Conservation (phyloP, 2,113 vertebrate genomes). For the Nothoprocta perdicaria region DNA sequence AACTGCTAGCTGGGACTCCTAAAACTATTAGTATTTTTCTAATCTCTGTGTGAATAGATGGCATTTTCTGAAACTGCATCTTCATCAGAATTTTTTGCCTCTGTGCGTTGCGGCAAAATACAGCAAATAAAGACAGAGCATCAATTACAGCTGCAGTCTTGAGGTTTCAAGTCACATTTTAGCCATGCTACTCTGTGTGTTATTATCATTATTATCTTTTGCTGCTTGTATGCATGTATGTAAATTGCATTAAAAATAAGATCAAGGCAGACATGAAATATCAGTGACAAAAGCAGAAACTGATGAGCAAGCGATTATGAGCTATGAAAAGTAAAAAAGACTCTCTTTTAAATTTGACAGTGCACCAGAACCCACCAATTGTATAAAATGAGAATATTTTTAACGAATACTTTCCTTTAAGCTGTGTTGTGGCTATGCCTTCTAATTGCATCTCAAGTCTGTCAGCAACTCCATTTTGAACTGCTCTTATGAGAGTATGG, state of each 20-base stretch:
- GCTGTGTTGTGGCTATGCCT: background rate
- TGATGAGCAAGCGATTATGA: conserved; percentile 23
- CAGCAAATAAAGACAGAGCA: background rate
- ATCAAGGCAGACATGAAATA: conserved; percentile 26
- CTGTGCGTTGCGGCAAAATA: background rate
- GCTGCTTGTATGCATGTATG: background rate
- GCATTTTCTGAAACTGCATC: background rate
- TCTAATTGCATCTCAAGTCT: background rate
- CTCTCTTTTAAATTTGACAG: conserved; percentile 10
- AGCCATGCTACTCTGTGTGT: background rate
- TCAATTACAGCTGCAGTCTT: background rate
- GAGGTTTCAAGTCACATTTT: background rate
- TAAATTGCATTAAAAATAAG: conserved; percentile 50
- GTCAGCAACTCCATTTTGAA: background rate
- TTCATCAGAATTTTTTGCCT: conserved; percentile 19
- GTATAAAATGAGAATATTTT: background rate
- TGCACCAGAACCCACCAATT: background rate
- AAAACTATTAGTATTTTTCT: background rate
- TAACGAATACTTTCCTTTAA: background rate
- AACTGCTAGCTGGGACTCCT: background rate
- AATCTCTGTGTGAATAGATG: background rate
- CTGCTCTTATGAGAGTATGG: background rate
- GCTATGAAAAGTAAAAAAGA: conserved; percentile 1
- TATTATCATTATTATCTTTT: background rate
- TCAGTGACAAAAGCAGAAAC: conserved; percentile 17